phyloP scores from a whole-genome alignment of 2,888 invertebrate genomes.

The Eilema depressum region DNA sequence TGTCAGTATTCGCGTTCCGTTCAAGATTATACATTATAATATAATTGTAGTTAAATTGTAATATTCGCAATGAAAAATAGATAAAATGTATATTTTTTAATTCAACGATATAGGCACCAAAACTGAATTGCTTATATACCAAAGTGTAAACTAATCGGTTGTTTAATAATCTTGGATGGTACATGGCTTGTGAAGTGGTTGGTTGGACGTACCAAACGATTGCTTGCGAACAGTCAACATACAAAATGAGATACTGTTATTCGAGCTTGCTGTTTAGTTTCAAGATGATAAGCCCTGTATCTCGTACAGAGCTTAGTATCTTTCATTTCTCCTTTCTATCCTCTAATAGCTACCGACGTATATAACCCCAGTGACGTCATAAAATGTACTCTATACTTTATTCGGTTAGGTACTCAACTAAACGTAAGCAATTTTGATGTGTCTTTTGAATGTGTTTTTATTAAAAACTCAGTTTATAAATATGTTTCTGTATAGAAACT shows the following conservation, averaged over 20 bases:
- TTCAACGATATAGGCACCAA: constrained; percentile 1
- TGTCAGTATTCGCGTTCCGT: constrained; percentile 49
- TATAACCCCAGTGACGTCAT: too few species aligned
- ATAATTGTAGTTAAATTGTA: constrained; percentile 14
- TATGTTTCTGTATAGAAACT: too few species aligned
- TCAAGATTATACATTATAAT: constrained; percentile 41
- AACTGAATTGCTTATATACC: constrained; percentile 7
- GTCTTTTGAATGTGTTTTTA: too few species aligned
- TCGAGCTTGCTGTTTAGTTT: constrained; percentile 47
- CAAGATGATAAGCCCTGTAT: background rate
- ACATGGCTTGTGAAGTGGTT: constrained; percentile 40
- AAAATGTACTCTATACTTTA: too few species aligned
- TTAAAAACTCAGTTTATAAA: too few species aligned
- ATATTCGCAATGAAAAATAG: constrained; percentile 15
- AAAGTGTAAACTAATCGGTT: constrained; percentile 13
- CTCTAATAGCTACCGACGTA: too few species aligned
- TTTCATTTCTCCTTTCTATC: background rate
- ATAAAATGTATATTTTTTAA: constrained; percentile 22
- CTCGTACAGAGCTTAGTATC: background rate
- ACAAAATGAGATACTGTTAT: constrained; percentile 34
- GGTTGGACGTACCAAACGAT: constrained; percentile 19
- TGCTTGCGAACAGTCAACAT: constrained; percentile 35
- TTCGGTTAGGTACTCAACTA: too few species aligned
- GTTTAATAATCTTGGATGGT: constrained; percentile 42
- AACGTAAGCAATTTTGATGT: too few species aligned